phyloP scores from a whole-genome alignment of 2,113 vertebrate species.

The Pomatostomus ruficeps region DNA sequence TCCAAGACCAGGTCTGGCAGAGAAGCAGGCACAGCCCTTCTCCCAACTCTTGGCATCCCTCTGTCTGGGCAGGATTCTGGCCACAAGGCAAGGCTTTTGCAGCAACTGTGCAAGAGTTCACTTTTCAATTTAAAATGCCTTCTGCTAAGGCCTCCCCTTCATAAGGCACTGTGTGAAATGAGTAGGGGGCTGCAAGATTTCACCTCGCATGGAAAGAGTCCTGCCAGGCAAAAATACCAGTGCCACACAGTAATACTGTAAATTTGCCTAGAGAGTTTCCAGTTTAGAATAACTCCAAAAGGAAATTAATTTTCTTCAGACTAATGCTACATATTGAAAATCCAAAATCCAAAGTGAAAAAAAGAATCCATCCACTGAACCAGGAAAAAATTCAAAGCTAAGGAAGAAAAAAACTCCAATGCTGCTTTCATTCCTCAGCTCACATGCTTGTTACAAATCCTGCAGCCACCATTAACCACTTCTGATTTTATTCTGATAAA shows the following conservation, averaged over 20 bases:
- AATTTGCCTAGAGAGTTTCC: neutral
- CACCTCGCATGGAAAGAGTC: neutral
- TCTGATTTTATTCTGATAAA: slow-evolving; percentile 18
- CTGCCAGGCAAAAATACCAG: neutral
- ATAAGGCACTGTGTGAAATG: neutral
- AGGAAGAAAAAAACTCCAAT: neutral
- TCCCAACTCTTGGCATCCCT: neutral
- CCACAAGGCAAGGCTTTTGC: neutral
- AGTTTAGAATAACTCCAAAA: neutral
- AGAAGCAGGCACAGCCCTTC: neutral
- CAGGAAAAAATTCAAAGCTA: slow-evolving; percentile 2
- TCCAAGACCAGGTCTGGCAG: neutral
- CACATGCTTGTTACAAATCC: neutral
- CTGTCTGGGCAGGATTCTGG: neutral
- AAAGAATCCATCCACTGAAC: slow-evolving; percentile 12
- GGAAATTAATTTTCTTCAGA: neutral
- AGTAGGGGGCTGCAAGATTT: neutral
- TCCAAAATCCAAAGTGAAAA: neutral
- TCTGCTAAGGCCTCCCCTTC: neutral
- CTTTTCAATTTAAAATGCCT: neutral
- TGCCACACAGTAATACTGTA: neutral
- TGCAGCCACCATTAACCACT: neutral
- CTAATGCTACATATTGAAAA: neutral
- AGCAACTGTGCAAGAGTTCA: neutral
- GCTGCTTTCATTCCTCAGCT: neutral